Percentiles rank a stretch among this genome's conserved stretches.
Evolutionary conservation across 2,888 invertebrate species (phyloP).

Genomic region (Pandemis cinnamomeana): DNA sequence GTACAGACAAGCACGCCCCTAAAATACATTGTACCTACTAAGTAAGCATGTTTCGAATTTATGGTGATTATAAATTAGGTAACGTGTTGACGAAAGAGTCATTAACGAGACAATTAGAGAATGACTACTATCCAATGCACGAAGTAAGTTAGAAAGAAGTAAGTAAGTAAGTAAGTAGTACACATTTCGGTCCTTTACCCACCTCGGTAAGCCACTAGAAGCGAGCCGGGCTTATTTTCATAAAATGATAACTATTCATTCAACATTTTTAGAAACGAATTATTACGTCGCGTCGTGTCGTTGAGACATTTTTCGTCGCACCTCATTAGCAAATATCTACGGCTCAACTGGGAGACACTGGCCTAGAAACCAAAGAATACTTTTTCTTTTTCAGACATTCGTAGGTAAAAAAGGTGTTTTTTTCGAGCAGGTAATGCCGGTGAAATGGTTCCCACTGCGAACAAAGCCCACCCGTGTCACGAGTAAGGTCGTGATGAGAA

Average conservation of each 20-base stretch:
- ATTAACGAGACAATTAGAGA: too few relatives aligned
- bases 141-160: too few relatives aligned
- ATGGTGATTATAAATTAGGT: too few relatives aligned
- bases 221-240: too few relatives aligned
- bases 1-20: conserved; percentile 3
- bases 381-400: conserved; percentile 16
- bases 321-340: not conserved
- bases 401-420: conserved; percentile 44
- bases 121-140: too few relatives aligned
- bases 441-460: conserved; percentile 71
- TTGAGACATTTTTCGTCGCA: not conserved
- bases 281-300: not conserved
- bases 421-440: conserved; percentile 63
- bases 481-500: conserved; percentile 74
- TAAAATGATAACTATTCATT: too few relatives aligned
- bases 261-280: not conserved
- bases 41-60: too few relatives aligned
- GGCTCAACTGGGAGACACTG: not conserved
- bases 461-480: conserved; percentile 75
- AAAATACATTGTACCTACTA: conserved; percentile 1
- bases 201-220: too few relatives aligned
- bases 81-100: too few relatives aligned
- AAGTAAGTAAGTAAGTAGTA: too few relatives aligned
- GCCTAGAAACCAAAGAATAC: not conserved
- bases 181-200: too few relatives aligned